Base-by-base conservation (phyloP, 2,888 invertebrate genomes). In the Brachyptera putata region DNA sequence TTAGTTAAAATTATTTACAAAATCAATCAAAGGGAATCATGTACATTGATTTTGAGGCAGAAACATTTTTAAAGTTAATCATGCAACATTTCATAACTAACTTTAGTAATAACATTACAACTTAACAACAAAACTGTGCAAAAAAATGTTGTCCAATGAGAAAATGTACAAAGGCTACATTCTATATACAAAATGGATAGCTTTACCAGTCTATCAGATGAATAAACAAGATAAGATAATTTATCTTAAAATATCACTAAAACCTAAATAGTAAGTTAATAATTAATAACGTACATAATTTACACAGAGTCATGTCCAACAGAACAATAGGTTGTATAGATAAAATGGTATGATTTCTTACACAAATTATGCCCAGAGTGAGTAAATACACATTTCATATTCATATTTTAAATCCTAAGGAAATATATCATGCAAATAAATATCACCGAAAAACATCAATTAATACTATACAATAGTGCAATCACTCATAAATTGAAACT, bases 91-190 rank as follows among this genome's bases (percentile, higher is more conserved):
- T 53, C 36, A 53, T 34, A 53, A 53, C 34, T 53, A 34, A 18
- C 16, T 53, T 53, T 11, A 43, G 5, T 21, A 36, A 53, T 36
- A 53, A 53, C 53, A 53, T 53, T 53, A 53, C 53, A 53, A 53
- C 53, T 14, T 53, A 53, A 53, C 53, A 53, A 34, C 16, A 53
- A 43, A 53, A 36, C 53, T 53, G 53, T 53, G 53, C 53, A 53
- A 22, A n/a, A n/a, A 50, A 26, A 16, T 34, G 36, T 21, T 53
- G 34, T 53, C 5, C 37, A 18, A 53, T n/a, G 18, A 21, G 24
- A 46, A 7, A 53, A 53, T 53, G 34, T 53, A 53, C 53, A 53
- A 36, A 25, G 25, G 49, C 26, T 49, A 49, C 34, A 34, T 18
- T 53, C 3, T 50, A 50, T 50, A 14, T n/a, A 50, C 30, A 50